Percentiles rank a stretch among this genome's conserved stretches.
These are phyloP conservation scores for Pelusios castaneus DNA, from an alignment of 2,113 vertebrate genomes.

Conservation along the genomic window DNA sequence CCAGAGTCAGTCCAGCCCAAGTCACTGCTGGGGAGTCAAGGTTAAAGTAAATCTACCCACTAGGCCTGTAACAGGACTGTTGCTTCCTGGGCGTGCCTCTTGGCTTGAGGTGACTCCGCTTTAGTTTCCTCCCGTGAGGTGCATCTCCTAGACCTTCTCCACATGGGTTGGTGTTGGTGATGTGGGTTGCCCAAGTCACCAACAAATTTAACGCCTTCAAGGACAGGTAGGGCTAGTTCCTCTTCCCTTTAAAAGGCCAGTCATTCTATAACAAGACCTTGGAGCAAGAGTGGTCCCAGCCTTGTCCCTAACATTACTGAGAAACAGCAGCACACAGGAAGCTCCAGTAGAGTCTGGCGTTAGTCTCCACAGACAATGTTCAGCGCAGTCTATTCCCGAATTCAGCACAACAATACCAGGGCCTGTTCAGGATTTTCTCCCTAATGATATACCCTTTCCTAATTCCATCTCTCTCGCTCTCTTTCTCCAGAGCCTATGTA, in stretches of 20 bases:
- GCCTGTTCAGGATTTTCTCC: background rate
- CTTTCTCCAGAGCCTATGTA: background rate
- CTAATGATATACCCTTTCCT: background rate
- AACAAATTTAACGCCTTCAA: no score
- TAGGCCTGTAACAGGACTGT: no score
- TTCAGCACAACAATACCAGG: background rate
- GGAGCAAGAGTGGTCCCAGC: background rate
- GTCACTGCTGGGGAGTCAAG: background rate
- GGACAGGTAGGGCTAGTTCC: background rate
- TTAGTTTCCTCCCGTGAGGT: no score
- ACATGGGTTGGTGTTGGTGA: background rate
- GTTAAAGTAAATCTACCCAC: background rate
- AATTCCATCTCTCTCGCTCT: background rate
- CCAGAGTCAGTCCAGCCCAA: background rate
- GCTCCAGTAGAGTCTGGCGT: background rate
- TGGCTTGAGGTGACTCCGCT: no score
- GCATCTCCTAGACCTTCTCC: background rate
- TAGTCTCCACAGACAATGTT: fast-evolving
- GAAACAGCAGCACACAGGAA: background rate
- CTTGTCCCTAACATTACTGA: background rate
- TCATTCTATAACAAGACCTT: background rate
- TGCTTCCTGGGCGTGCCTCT: no score
- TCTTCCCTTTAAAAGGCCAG: background rate
- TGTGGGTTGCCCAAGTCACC: background rate
- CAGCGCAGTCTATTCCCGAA: background rate